phyloP scores from a whole-genome alignment of 1,140 invertebrate species.

The Eriosoma lanigerum region DNA sequence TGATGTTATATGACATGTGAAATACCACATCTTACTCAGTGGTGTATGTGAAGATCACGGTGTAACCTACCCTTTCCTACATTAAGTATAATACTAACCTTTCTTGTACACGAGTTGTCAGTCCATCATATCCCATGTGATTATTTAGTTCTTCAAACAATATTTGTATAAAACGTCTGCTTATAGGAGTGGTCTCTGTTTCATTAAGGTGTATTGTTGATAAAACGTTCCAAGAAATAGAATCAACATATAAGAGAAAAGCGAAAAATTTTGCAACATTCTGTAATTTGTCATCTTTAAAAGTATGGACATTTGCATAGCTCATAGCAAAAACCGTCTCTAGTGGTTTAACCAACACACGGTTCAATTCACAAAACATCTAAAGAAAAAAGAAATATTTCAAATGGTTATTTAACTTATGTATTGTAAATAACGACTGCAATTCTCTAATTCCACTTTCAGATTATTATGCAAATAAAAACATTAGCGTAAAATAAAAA shows the following conservation, averaged over 20 bases:
- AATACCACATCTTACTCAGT: no score
- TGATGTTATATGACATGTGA: no score
- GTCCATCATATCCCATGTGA: background rate
- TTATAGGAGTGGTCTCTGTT: background rate
- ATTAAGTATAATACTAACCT: conserved; percentile 1
- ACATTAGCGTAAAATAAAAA: no score
- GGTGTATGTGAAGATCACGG: no score
- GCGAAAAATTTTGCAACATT: background rate
- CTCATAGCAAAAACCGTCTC: background rate
- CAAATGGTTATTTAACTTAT: no score
- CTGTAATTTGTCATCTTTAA: background rate
- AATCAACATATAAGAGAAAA: background rate
- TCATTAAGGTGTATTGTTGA: background rate
- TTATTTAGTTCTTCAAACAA: background rate
- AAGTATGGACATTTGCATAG: background rate
- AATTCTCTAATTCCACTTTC: no score
- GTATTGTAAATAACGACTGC: no score
- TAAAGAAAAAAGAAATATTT: background rate
- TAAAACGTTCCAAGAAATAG: background rate
- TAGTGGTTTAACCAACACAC: background rate
- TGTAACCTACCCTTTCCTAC: no score
- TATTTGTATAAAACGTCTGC: background rate
- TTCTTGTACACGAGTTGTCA: background rate
- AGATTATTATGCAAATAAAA: no score
- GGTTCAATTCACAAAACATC: background rate